A percentile compares a stretch with the other conserved stretches of the same genome.
phyloP scores from a whole-genome alignment of 2,888 invertebrate genomes.

The Schrankia costaestrigalis region DNA sequence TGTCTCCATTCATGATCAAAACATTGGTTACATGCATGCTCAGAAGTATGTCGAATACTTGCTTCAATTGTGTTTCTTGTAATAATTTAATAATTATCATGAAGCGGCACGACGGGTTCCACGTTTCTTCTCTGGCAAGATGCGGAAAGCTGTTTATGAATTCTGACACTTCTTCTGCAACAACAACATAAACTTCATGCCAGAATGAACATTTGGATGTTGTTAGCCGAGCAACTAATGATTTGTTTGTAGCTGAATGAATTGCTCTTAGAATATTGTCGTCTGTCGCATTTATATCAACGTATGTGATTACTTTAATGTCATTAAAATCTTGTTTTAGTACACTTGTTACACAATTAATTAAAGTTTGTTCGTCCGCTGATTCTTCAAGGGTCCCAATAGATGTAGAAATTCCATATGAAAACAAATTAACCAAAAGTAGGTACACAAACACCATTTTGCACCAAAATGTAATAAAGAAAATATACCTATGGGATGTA shows the following conservation, averaged over 20 bases:
- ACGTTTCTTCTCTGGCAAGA: conserved; percentile 31
- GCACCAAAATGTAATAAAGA: no score
- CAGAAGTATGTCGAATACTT: conserved; percentile 43
- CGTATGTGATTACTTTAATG: conserved; percentile 10
- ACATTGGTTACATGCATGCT: conserved; percentile 34
- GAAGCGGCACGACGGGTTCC: conserved; percentile 45
- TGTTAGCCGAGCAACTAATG: conserved; percentile 4
- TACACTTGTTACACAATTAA: conserved; percentile 7
- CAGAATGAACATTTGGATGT: neutral
- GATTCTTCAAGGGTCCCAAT: neutral
- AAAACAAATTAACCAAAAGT: neutral
- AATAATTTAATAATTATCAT: conserved; percentile 36
- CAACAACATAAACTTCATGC: conserved; percentile 36
- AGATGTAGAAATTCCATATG: neutral
- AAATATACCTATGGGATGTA: no score
- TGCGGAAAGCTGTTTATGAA: conserved; percentile 23
- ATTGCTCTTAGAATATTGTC: conserved; percentile 11
- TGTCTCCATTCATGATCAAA: conserved; percentile 38
- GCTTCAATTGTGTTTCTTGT: conserved; percentile 11
- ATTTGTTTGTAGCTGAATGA: conserved; percentile 3
- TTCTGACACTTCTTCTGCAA: conserved; percentile 16
- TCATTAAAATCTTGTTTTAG: conserved; percentile 11
- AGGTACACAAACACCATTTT: neutral
- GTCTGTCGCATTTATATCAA: conserved; percentile 6
- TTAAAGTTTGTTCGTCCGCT: neutral